Conservation (phyloP, 2,888 invertebrate genomes). For the Watsonalla binaria region DNA sequence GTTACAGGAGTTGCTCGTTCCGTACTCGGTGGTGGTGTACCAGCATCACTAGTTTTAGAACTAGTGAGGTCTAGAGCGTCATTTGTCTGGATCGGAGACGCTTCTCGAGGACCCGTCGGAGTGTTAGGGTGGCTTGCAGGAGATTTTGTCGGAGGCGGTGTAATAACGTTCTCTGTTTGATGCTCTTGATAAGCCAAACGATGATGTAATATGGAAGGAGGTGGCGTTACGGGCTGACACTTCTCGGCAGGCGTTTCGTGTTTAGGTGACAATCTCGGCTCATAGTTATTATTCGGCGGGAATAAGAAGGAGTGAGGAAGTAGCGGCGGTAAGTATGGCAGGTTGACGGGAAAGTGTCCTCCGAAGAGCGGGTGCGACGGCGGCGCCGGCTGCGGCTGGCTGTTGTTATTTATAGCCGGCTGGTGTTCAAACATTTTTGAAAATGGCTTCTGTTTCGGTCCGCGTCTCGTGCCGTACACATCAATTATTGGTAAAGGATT, state of each 20-base stretch:
- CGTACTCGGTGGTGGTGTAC: slow-evolving; percentile 47
- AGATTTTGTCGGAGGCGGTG: slow-evolving; percentile 44
- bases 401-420: slow-evolving; percentile 40
- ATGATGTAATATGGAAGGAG: slow-evolving; percentile 60
- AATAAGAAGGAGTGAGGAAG: slow-evolving; percentile 70
- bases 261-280: slow-evolving; percentile 51
- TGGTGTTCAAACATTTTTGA: slow-evolving; percentile 61
- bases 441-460: slow-evolving; percentile 83
- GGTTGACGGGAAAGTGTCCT: slow-evolving; percentile 64
- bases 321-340: slow-evolving; percentile 69
- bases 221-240: slow-evolving; percentile 38
- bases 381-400: slow-evolving; percentile 41
- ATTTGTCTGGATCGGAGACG: slow-evolving; percentile 37
- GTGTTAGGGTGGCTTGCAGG: slow-evolving; percentile 45
- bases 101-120: slow-evolving; percentile 37
- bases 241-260: slow-evolving; percentile 44
- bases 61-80: slow-evolving; percentile 80
- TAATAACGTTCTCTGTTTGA: slow-evolving; percentile 27
- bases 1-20: slow-evolving; percentile 51
- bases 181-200: slow-evolving; percentile 55
- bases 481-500: slow-evolving; percentile 93
- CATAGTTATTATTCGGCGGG: slow-evolving; percentile 70
- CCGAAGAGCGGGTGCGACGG: slow-evolving; percentile 63
- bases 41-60: slow-evolving; percentile 64
- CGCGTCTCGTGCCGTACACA: slow-evolving; percentile 92